These are phyloP conservation scores for Aplochiton taeniatus DNA, from an alignment of 2,797 vertebrate genomes.

Conservation along the genomic window DNA sequence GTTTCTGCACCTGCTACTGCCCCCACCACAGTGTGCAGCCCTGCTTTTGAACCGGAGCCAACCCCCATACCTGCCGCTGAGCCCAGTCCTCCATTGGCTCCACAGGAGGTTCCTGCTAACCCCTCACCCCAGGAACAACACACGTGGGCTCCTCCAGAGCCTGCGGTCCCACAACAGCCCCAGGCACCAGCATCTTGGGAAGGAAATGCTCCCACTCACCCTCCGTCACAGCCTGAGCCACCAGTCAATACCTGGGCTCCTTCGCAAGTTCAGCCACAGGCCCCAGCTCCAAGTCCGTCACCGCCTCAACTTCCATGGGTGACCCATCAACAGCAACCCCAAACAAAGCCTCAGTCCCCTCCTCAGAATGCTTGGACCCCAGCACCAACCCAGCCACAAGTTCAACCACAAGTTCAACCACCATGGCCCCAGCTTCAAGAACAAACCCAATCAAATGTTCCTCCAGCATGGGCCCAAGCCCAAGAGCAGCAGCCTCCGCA, in stretches of 20 bases:
- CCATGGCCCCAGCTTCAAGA: conserved; percentile 12
- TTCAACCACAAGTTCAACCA: conserved; percentile 8
- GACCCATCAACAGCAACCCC: conserved; percentile 40
- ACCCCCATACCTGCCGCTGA: conserved; percentile 63
- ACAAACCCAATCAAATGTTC: neutral
- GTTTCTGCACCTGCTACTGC: conserved; percentile 68
- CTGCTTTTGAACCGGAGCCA: conserved; percentile 62
- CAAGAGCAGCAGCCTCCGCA: conserved; percentile 59
- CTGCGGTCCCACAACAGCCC: conserved; percentile 61
- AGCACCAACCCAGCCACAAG: conserved; percentile 32
- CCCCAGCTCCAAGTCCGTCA: conserved; percentile 54
- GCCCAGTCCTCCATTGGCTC: conserved; percentile 46
- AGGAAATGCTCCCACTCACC: conserved; percentile 52
- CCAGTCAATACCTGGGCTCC: conserved; percentile 63
- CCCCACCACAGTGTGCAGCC: conserved; percentile 54
- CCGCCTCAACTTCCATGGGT: conserved; percentile 59
- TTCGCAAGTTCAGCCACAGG: conserved; percentile 62
- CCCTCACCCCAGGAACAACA: conserved; percentile 54
- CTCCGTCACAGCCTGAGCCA: conserved; percentile 55
- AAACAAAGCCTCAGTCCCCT: conserved; percentile 54
- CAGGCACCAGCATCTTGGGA: conserved; percentile 57
- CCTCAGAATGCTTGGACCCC: conserved; percentile 66
- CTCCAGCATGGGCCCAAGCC: conserved; percentile 6
- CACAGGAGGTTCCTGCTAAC: conserved; percentile 51
- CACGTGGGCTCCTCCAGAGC: conserved; percentile 65